Percentiles rank a stretch among this genome's conserved stretches.
Conservation (phyloP, 2,888 invertebrate species). For the Brachypalpus laphriformis region DNA sequence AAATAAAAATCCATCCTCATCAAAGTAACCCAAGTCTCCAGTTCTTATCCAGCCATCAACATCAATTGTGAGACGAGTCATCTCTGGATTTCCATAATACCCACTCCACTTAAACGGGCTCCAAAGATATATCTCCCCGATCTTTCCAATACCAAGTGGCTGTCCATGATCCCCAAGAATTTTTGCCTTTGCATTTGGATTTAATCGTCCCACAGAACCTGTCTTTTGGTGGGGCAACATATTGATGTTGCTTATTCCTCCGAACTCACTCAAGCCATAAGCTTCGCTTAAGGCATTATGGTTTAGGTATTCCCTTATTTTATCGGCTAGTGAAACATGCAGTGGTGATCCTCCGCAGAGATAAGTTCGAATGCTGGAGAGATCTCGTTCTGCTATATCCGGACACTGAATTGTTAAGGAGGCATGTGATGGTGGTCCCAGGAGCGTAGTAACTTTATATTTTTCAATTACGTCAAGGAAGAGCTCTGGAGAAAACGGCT, state of each 20-base stretch:
- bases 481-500: constrained; percentile 77
- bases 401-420: constrained; percentile 75
- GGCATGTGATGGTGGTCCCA: constrained; percentile 77
- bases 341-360: constrained; percentile 78
- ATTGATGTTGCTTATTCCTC: constrained; percentile 75
- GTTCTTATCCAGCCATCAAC: constrained; percentile 81
- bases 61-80: constrained; percentile 78
- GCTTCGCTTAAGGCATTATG: constrained; percentile 76
- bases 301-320: constrained; percentile 62
- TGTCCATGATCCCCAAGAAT: constrained; percentile 79
- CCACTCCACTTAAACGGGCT: constrained; percentile 79
- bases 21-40: constrained; percentile 82
- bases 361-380: constrained; percentile 76
- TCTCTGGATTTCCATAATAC: constrained; percentile 80
- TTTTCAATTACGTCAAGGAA: constrained; percentile 77
- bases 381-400: constrained; percentile 48
- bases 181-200: constrained; percentile 78
- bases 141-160: constrained; percentile 77
- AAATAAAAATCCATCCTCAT: constrained; percentile 80
- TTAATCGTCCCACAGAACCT: constrained; percentile 78
- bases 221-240: constrained; percentile 36
- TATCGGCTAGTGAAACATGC: constrained; percentile 74
- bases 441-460: constrained; percentile 77
- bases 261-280: constrained; percentile 79
- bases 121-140: constrained; percentile 79